A percentile compares a stretch with the other conserved stretches of the same genome.
phyloP scores from a whole-genome alignment of 1,140 invertebrate genomes.

The Asobara japonica region DNA sequence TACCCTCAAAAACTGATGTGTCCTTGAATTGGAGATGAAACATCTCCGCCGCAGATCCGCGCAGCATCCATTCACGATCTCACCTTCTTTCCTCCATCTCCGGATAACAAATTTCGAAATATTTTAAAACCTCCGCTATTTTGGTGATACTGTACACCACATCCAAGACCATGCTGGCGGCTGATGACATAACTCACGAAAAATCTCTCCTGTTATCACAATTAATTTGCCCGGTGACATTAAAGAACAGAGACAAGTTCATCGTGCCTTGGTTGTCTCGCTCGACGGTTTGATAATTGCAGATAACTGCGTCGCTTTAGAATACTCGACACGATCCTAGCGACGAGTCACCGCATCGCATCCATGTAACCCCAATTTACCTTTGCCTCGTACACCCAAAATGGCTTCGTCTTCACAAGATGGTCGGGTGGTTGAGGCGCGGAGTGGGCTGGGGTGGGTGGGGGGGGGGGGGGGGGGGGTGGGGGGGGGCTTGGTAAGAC shows the following conservation, averaged over 20 bases:
- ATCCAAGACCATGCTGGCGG: no score
- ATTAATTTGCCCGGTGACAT: neutral
- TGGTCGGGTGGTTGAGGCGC: constrained; percentile 41
- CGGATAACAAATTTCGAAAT: no score
- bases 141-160: no score
- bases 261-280: constrained; percentile 15
- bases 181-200: no score
- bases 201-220: neutral
- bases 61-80: no score
- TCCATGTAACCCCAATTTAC: constrained; percentile 46
- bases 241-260: constrained; percentile 9
- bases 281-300: constrained; percentile 48
- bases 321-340: constrained; percentile 52
- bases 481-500: neutral
- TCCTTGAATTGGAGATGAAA: no score
- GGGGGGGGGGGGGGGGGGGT: neutral
- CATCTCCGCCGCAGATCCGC: no score
- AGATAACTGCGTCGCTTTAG: constrained; percentile 59
- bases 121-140: no score
- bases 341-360: constrained; percentile 43
- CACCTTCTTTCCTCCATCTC: no score
- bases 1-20: no score
- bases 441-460: no score
- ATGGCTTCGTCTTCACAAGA: constrained; percentile 47
- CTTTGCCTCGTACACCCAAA: constrained; percentile 32